Base-by-base conservation (phyloP, 1,140 invertebrate genomes). In the Ips typographus region DNA sequence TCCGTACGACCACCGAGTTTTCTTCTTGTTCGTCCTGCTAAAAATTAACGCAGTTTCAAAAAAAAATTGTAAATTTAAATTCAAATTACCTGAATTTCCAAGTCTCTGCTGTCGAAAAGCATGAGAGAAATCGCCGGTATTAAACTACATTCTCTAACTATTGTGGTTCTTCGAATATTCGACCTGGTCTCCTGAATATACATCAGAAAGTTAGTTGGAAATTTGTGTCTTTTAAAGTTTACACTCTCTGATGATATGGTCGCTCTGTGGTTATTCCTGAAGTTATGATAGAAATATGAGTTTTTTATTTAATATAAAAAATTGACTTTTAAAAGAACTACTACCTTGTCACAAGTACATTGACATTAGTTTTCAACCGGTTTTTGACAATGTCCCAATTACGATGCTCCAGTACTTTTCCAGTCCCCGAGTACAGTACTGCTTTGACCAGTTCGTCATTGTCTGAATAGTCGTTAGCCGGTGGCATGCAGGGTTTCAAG, bases 171-270 rank as follows among this genome's bases (percentile, higher is more conserved):
- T 62, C 79, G 63, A 5, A 79, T 61, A 61, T 80, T 78, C 2
- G 79, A 80, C n/a, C 76, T 61, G 7, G 75, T 78, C 74, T 80
- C 79, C 66, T 80, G 78, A n/a, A 80, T 77, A 62, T 80, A 79
- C 6, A 80, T 40, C 38, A 80, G 63, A 65, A 74, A 80, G 56
- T 78, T 70, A 3, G 77, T 70, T 1, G 76, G 73, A 67, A 73
- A 79, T 38, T 60, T 63, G 2, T 51, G 66, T 51, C 69, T 70
- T 71, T 74, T 78, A 51, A 49, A 73, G 70, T 80, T 80, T 4
- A 80, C 79, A 69, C 79, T 80, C 40, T 79, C 78, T 40, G 76
- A 65, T 4, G 75, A 72, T 40, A 80, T 73, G 4, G 75, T 77
- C 6, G 76, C 78, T 65, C 77, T 80, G 3, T 80, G 78, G 67